Evolutionary conservation across 2,113 vertebrate species (phyloP), one percentile per base, ranked within the genome.

Genomic region (Cyprinus carpio): DNA sequence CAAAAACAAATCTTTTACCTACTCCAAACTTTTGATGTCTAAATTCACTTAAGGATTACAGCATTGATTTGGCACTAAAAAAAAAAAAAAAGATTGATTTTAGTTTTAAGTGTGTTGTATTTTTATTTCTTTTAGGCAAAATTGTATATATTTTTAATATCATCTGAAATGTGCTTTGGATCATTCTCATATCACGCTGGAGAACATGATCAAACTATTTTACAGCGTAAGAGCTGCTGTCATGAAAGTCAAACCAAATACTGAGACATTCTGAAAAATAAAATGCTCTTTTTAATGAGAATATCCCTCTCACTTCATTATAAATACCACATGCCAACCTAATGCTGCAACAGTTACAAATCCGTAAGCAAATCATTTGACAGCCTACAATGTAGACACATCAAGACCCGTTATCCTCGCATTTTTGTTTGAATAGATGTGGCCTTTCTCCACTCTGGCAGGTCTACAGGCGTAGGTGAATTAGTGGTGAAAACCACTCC

Each of bases 401-500:
- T 25, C 40, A 75, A 23, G 67, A 40, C 12, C 34, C 0, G 20
- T 23, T 27, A 75, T 46, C n/a, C 12, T 27, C 1, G 0, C 5
- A 27, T 25, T 6, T 75, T 25, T 16, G 71, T n/a, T 49, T 75
- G 3, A 75, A 49, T 75, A 75, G 37, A 46, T 16, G 7, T 25
- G 40, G n/a, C 40, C 40, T 75, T 40, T 40, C 1, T 58, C 20
- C 40, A 46, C 72, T 40, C 18, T 27, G 34, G 34, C 34, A n/a
- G 18, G 67, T 71, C 18, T 37, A 37, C 67, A 71, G 34, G 31
- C 12, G 23, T 43, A 46, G 71, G 71, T 74, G 69, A 43, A 72
- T n/a, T 72, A 9, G 69, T 43, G 37, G 23, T 43, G 65, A 74
- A 74, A 69, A 74, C 43, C 37, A 74, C 69, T 74, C 34, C 69